Evolutionary conservation across 2,797 vertebrate species (phyloP), one percentile per base, ranked within the genome.

Genomic region (Poeciliopsis paucimaculata): DNA sequence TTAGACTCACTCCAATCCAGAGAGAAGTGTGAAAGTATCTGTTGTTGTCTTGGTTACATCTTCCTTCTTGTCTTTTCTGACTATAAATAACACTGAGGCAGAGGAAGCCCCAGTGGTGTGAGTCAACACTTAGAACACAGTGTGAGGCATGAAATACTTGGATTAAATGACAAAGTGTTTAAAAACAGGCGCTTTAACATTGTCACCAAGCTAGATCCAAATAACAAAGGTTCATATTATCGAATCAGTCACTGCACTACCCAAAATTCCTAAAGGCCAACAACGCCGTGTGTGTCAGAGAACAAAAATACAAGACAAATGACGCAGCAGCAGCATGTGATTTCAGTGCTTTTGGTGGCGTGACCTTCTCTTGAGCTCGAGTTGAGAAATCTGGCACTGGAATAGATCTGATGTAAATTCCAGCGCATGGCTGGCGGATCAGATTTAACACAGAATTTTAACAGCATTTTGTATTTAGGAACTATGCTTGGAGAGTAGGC

Each of bases 11-110:
- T 83, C 87, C 85, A 83, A 83, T 85, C 77, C 84, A 81, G 84
- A 83, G 91, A 77, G 76, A 91, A 91, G 84, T 89, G 89, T 90
- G 89, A 94, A 93, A 90, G 92, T 91, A 91, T 95, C 89, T 89
- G 83, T 92, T 81, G 95, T 95, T 94, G 95, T 95, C 95, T 95
- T 95, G 94, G 94, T 94, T 95, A 95, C 94, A 86, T 92, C 90
- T 94, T 91, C 88, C 85, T 84, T 86, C 90, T 90, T 89, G 80
- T 89, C 86, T 92, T 94, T 86, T 85, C 90, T 88, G 87, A 84
- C 84, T 96, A 95, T 92, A 94, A 94, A 96, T 95, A 95, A 93
- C 91, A 34, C 80, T 4, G 81, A 90, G 83, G 85, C 91, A 85
- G 91, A 94, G 91, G 90, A 92, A 91, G 92, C 91, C 90, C 85